Base-by-base conservation (phyloP, 2,113 vertebrate genomes). In the Xiphophorus couchianus region DNA sequence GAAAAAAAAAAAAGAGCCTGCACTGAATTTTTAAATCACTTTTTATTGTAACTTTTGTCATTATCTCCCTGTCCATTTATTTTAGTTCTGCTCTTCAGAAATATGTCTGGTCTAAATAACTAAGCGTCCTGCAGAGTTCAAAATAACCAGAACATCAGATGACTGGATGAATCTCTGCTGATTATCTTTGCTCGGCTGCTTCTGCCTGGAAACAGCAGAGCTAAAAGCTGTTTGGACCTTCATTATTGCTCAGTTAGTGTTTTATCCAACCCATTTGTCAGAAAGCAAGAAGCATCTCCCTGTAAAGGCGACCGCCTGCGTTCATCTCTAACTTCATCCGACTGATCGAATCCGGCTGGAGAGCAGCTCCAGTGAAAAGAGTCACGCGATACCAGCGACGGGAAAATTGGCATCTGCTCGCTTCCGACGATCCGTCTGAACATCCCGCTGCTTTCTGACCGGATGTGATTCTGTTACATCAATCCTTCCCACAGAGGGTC, bases 281-380 rank as follows among this genome's bases (percentile, higher is more conserved):
- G 31, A 78, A 69, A 76, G 17, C 8, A 0, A 73, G 71, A 5
- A n/a, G 3, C 29, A 22, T 44, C 37, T 73, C 48, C 60, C 66
- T 62, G n/a, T 83, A 74, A 66, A 61, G 54, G 62, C 22, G 19
- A 72, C 71, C 71, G 65, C 14, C 61, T 29, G 33, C 48, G 42
- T 2, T 77, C 54, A 35, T 78, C 72, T 35, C 14, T 33, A 44
- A 28, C 9, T 65, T 69, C 3, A 37, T 54, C 69, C 82, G 81
- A 6, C n/a, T 15, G 35, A 48, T 11, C 63, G 54, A 48, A 71
- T 77, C 62, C 8, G 58, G 33, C 58, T 66, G 30, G 58, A 61
- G 39, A 62, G 71, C 31, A 60, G 69, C 12, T 37, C 44, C 71
- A 71, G 37, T 22, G 1, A 63, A 37, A 69, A 69, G 69, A 28